Percentiles rank a stretch among this genome's conserved stretches.
Conservation (phyloP, 2,113 vertebrate genomes). For the Micromys minutus region DNA sequence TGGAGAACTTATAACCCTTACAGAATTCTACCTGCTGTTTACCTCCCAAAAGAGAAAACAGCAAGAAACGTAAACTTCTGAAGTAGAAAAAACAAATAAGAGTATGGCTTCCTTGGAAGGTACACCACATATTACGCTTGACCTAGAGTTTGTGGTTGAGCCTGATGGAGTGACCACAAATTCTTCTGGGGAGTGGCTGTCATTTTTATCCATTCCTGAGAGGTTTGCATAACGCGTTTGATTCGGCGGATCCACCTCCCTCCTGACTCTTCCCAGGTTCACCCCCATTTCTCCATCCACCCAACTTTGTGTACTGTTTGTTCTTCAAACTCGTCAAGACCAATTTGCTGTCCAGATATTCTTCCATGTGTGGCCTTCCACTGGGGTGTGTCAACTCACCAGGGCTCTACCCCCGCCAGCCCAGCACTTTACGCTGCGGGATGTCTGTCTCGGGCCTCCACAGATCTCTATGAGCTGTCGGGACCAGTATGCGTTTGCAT, state of each 20-base stretch:
- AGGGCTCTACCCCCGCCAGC: background rate
- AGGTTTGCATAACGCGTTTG: background rate
- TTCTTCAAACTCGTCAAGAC: background rate
- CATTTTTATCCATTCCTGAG: background rate
- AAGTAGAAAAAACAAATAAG: background rate
- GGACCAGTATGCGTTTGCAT: fast-evolving
- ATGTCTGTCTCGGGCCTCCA: background rate
- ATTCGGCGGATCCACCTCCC: background rate
- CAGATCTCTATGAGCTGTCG: background rate
- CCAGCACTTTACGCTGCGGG: background rate
- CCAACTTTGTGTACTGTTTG: background rate
- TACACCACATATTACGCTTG: background rate
- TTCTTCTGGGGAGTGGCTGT: background rate
- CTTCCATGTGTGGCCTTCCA: background rate
- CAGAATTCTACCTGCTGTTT: no score
- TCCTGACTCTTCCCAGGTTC: background rate
- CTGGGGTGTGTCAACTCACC: no score
- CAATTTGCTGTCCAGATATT: background rate
- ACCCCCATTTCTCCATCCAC: background rate
- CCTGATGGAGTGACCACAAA: background rate
- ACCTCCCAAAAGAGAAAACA: background rate
- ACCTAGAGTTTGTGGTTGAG: conserved; percentile 2
- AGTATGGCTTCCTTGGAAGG: background rate
- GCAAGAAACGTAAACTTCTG: background rate
- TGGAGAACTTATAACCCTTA: background rate